Conservation (phyloP, 2,797 vertebrate genomes). For the Pangasius krempfi region DNA sequence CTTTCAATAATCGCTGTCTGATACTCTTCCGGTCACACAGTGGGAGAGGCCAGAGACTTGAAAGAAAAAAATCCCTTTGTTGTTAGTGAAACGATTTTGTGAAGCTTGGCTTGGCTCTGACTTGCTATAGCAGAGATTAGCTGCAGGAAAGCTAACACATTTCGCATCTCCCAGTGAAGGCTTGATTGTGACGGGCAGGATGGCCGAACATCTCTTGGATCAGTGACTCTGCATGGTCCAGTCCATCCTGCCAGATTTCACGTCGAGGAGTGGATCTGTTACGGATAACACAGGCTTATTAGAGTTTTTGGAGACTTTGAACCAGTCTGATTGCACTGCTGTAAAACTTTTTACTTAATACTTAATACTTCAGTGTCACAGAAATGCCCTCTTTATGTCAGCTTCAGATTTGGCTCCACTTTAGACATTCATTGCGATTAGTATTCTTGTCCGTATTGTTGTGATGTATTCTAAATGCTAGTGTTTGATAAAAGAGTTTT, state of each 20-base stretch:
- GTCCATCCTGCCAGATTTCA: slow-evolving; percentile 22
- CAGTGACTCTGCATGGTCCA: slow-evolving; percentile 8
- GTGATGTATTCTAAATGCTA: background rate
- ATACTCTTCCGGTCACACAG: slow-evolving; percentile 42
- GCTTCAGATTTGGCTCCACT: background rate
- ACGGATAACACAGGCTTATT: slow-evolving; percentile 20
- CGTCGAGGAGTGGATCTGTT: slow-evolving; percentile 32
- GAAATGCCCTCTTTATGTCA: background rate
- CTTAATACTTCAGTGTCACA: background rate
- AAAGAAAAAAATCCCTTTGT: slow-evolving; percentile 56
- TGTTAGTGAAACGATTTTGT: slow-evolving; percentile 58
- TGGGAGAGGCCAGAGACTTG: slow-evolving; percentile 42
- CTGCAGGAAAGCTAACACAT: slow-evolving; percentile 49
- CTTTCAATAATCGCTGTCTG: slow-evolving; percentile 42
- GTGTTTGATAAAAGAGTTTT: background rate
- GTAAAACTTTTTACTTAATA: background rate
- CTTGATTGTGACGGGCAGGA: slow-evolving; percentile 25
- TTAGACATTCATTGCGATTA: background rate
- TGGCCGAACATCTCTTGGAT: slow-evolving; percentile 33
- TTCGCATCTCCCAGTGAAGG: slow-evolving; percentile 36
- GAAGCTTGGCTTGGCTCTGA: slow-evolving; percentile 36
- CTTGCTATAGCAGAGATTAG: slow-evolving; percentile 58
- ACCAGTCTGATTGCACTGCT: background rate
- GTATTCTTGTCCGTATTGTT: background rate
- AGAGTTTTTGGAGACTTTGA: background rate